Percentiles rank a stretch among this genome's conserved stretches.
phyloP scores from a whole-genome alignment of 2,797 vertebrate species.

The Ctenopoma multispine region DNA sequence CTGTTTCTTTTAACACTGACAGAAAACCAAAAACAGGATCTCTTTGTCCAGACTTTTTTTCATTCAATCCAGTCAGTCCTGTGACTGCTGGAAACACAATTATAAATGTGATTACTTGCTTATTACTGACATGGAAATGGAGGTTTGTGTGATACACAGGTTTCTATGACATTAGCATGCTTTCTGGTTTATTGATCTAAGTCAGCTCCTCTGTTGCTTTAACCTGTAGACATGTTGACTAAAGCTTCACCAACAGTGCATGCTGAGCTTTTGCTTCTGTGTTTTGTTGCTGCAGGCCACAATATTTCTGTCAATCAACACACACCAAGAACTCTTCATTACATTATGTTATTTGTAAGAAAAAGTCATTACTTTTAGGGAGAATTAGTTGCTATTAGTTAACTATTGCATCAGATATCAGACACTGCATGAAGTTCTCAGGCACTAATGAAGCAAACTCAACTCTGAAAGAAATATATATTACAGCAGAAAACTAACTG shows the following conservation, averaged over 20 bases:
- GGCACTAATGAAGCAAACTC: neutral
- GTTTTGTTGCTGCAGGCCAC: neutral
- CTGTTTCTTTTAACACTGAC: neutral
- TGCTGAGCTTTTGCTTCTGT: constrained; percentile 14
- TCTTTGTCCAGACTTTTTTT: neutral
- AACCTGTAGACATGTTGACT: neutral
- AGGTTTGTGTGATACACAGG: neutral
- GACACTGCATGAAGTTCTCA: neutral
- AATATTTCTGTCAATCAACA: neutral
- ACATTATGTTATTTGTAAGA: no score
- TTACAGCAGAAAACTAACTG: neutral
- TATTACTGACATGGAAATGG: no score
- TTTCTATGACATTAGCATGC: neutral
- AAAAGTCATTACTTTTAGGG: no score
- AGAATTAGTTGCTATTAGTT: no score
- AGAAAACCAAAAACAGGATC: neutral
- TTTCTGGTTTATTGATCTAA: neutral
- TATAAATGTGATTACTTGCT: neutral
- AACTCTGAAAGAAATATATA: neutral
- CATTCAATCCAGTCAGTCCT: neutral
- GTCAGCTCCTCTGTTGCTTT: neutral
- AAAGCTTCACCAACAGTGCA: neutral
- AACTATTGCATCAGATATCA: neutral
- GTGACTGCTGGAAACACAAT: neutral
- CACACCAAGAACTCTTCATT: no score